Evolutionary conservation across 2,113 vertebrate genomes (phyloP), one percentile per base, ranked within the genome.

Genomic region (Dendrocopos noguchii): DNA sequence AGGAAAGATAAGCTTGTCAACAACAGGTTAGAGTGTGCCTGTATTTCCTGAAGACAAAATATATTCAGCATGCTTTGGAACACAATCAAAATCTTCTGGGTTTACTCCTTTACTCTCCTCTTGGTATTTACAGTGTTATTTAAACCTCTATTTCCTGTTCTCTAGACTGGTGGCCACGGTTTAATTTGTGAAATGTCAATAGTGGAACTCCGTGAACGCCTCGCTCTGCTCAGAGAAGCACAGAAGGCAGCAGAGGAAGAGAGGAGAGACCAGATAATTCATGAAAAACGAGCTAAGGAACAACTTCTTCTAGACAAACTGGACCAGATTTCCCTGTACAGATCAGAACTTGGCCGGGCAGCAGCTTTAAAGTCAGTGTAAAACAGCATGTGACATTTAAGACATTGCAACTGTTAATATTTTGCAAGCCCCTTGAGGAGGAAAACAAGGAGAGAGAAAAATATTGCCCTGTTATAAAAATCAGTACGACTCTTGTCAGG

Each of bases 111-210:
- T 88, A 55, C 20, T 88, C 33, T 83, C 50, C 34, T 27, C 73
- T 79, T 94, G 88, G 39, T 91, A 91, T 92, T 94, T 90, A 29
- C 61, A 80, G 85, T 93, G 85, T 87, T 94, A 88, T 94, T 94
- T 95, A 84, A 92, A 82, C 18, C 25, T 91, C 3, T 84, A 56
- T 50, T 91, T 72, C 29, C 1, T 46, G 4, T 77, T 65, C 91
- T 55, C 13, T 72, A 99, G 99, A 98, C 95, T 63, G 98, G 97
- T 16, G 98, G 99, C 42, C 97, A 99, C 4, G 93, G 98, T 52
- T 97, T 99, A 79, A 96, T 98, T 88, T 98, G 98, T 52, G 99
- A 99, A 97, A 99, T 99, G 99, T 99, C 99, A 47, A 36, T 99
- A 64, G 97, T 97, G 25, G 99, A 99, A 97, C 97, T 99, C 52